These are phyloP conservation scores for Morone chrysops DNA, from an alignment of 2,113 vertebrate species.

Conservation along the genomic window DNA sequence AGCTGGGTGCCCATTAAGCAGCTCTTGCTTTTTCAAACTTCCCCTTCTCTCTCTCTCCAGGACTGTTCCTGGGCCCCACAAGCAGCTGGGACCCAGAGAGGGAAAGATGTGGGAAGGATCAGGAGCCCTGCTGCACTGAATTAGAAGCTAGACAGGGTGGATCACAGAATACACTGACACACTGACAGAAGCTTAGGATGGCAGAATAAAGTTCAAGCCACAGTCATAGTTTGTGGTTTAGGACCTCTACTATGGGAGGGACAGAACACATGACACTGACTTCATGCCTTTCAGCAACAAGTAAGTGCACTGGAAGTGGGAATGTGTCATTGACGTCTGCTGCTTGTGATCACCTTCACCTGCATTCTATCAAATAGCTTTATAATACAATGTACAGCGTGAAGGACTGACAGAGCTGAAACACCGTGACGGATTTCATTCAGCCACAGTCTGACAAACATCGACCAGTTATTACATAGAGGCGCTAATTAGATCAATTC, in stretches of 20 bases:
- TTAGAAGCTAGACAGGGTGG: slow-evolving; percentile 60
- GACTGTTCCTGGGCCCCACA: slow-evolving; percentile 24
- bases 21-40: slow-evolving; percentile 41
- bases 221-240: slow-evolving; percentile 48
- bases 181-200: slow-evolving; percentile 20
- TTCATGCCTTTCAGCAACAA: not conserved
- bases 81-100: slow-evolving; percentile 65
- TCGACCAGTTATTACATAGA: not conserved
- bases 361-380: not conserved
- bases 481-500: not conserved
- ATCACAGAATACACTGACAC: slow-evolving; percentile 52
- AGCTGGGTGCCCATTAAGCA: slow-evolving; percentile 76
- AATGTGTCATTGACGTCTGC: not conserved
- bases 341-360: not conserved
- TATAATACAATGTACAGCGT: not conserved
- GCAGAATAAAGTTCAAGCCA: slow-evolving; percentile 41
- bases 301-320: not conserved
- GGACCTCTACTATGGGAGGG: slow-evolving; percentile 4
- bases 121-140: slow-evolving; percentile 53
- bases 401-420: not conserved
- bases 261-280: slow-evolving; percentile 28
- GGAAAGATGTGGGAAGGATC: slow-evolving; percentile 24
- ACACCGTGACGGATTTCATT: not conserved
- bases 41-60: slow-evolving; percentile 38
- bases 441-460: not conserved